Conservation (phyloP, 2,888 invertebrate genomes). For the Polyommatus iphigenia region DNA sequence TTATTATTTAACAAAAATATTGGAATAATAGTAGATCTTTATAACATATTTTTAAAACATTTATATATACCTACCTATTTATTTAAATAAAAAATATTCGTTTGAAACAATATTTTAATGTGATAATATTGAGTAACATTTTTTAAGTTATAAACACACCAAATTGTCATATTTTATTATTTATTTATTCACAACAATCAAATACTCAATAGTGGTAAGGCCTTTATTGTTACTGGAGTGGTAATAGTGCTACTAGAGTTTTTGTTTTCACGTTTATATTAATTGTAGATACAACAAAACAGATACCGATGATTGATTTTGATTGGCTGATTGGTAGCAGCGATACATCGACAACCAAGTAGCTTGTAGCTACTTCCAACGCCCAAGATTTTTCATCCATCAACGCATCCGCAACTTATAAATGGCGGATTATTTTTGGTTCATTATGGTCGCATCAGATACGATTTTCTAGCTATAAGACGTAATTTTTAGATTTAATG, state of each 20-base stretch:
- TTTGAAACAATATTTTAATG: too few species aligned
- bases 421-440: constrained; percentile 11
- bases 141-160: background rate
- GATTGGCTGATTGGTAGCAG: constrained; percentile 78
- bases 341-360: constrained; percentile 67
- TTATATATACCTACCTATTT: too few species aligned
- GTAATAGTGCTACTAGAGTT: constrained; percentile 31
- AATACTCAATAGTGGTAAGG: constrained; percentile 26
- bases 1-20: background rate
- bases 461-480: constrained; percentile 19
- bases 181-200: constrained; percentile 3
- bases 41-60: background rate
- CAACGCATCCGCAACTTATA: constrained; percentile 25
- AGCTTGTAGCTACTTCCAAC: constrained; percentile 60
- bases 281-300: constrained; percentile 80
- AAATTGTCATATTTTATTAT: background rate
- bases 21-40: too few species aligned
- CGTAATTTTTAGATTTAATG: background rate
- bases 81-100: too few species aligned
- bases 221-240: too few species aligned
- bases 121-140: background rate
- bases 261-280: constrained; percentile 69
- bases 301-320: constrained; percentile 80
- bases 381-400: constrained; percentile 53
- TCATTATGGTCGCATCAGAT: constrained; percentile 30